Base-by-base conservation (phyloP, 2,888 invertebrate species). In the Cabera pusaria region DNA sequence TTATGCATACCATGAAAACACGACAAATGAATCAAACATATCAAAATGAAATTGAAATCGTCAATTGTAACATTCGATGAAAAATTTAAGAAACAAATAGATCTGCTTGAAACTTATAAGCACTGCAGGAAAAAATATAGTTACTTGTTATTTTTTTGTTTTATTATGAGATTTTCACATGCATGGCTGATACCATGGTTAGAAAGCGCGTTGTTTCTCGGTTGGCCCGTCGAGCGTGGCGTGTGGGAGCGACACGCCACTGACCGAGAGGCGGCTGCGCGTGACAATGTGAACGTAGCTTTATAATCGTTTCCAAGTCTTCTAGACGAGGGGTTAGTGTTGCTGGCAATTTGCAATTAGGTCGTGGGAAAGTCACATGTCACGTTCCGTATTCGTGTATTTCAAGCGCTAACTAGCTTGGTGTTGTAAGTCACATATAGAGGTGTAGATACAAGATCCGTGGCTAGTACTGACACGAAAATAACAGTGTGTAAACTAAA, bases 121-220 rank as follows among this genome's bases (percentile, higher is more conserved):
- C n/a, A n/a, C 20, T 33, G 20, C 34, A 42, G 12, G 25, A 37
- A 26, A 44, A 33, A 36, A 2, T 6, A 25, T 20, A 4, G 10
- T 25, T 25, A 18, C 17, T 42, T 22, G 3, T 35, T 23, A 14
- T 5, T 27, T n/a, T 44, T 37, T 44, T 44, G 22, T 39, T 39
- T 37, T 29, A 41, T 27, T 29, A 40, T 35, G 23, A 40, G 34
- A 36, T 39, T 25, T 47, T 56, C 41, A 51, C 64, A 60, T 59
- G 58, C 59, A 58, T 54, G 63, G 59, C 54, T 54, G 52, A 56
- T 44, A 57, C 57, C 56, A 57, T 59, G 61, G 65, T 69, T 86
- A 87, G 87, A 87, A 87, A 86, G 87, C 86, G 82, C 80, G 68
- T 71, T 75, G 63, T 56, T 66, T 70, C 60, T 62, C 80, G 79